Conservation (phyloP, 2,113 vertebrate species). For the Tupaia chinensis region DNA sequence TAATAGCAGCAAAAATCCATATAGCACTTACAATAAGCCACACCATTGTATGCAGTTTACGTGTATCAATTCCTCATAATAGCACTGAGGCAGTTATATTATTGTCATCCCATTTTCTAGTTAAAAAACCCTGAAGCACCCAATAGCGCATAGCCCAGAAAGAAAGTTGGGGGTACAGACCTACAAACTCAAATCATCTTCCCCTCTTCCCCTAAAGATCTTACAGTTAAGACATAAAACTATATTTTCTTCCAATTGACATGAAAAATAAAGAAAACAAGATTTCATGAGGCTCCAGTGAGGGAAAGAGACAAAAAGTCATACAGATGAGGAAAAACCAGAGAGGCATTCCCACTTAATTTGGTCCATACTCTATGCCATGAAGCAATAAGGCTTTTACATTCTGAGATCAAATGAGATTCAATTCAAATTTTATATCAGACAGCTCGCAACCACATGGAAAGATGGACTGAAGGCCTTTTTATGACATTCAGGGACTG, state of each 20-base stretch:
- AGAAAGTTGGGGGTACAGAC: not conserved
- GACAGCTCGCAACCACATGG: not conserved
- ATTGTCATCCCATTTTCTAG: not conserved
- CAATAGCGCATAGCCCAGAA: not conserved
- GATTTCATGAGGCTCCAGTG: not conserved
- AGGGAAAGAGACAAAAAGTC: not conserved
- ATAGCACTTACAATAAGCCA: not conserved
- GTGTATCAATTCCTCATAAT: not conserved
- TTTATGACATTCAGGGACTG: not conserved
- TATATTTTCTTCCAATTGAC: not conserved
- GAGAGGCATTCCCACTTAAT: not conserved
- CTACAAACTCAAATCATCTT: not conserved
- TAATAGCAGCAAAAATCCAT: not conserved
- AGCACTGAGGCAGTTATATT: not conserved
- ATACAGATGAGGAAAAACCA: not conserved
- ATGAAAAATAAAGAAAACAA: not conserved
- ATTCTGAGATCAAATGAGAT: not conserved
- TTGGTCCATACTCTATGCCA: not conserved
- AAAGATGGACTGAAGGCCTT: not conserved
- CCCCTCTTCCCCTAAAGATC: not conserved
- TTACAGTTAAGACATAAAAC: not conserved
- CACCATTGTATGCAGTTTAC: not conserved
- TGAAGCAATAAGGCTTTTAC: not conserved
- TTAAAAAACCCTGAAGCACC: not conserved
- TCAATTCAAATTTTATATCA: conserved; percentile 11